Base-by-base conservation (phyloP, 2,888 invertebrate genomes). In the Macaria liturata region DNA sequence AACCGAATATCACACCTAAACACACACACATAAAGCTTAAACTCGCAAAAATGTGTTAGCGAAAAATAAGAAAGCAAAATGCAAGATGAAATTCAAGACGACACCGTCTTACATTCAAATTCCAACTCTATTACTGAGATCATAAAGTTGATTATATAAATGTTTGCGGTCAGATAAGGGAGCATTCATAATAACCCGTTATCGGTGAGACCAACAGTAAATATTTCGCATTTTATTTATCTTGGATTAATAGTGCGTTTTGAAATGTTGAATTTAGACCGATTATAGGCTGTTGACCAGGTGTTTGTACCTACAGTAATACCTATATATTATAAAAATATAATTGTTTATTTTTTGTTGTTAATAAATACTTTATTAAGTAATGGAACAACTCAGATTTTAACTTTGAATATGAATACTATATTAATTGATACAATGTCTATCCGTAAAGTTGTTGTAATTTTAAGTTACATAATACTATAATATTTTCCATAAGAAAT, bases 51-150 rank as follows among this genome's bases (percentile, higher is more conserved):
- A 68, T 64, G 69, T 59, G 61, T 59, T 55, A 59, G 71, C 74
- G 83, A 88, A 91, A 90, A 91, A 91, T 86, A 90, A 90, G 87
- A 90, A 89, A 84, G 86, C 81, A 83, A 87, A 83, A 84, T 80
- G 73, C 82, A 86, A 90, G 90, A 91, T 90, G 90, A 88, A 88
- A 87, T 84, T 81, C 81, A 90, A 91, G 90, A 90, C 84, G 83
- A 71, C 68, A 68, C 64, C 64, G 61, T 55, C 47, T 54, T 57
- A 58, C 74, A 72, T 68, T 64, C 69, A 64, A 82, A 74, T 79
- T 70, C 73, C 65, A 69, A 80, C 85, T 71, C 57, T 86, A n/a
- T 39, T 31, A 31, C 20, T 32, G 1, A 39, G 32, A 32, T 1
- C 2, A 49, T 61, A 70, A 70, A 74, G 75, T 77, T 76, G 74